Evolutionary conservation across 2,797 vertebrate genomes (phyloP).

Genomic region (Mus caroli): DNA sequence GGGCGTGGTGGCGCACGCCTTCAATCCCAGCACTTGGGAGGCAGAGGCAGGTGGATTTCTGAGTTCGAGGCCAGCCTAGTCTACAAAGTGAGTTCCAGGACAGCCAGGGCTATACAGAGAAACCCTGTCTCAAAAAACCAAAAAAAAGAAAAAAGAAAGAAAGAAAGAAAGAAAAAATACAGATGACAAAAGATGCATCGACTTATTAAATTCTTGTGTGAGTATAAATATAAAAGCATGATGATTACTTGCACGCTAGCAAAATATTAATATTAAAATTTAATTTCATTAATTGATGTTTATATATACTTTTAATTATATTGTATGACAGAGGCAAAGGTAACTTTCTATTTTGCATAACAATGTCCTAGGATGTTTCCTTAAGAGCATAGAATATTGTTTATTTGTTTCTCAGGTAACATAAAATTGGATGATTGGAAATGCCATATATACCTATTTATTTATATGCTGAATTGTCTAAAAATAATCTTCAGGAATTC

Average conservation of each 20-base stretch:
- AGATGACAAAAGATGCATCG: neutral
- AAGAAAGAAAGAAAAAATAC: neutral
- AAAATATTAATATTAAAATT: constrained; percentile 13
- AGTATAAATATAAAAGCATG: neutral
- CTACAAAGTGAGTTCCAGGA: no score
- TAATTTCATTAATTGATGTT: neutral
- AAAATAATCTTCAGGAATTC: neutral
- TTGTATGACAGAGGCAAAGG: neutral
- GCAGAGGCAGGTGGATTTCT: no score
- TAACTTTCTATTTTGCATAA: neutral
- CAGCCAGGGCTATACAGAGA: no score
- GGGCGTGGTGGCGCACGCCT: no score
- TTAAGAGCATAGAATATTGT: neutral
- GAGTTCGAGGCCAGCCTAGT: no score
- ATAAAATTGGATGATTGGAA: neutral
- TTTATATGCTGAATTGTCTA: neutral
- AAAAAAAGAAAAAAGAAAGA: no score
- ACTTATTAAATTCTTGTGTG: neutral
- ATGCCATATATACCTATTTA: neutral
- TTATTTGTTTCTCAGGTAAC: neutral
- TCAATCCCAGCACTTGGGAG: no score
- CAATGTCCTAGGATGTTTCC: neutral
- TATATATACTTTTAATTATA: neutral
- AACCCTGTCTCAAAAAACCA: no score
- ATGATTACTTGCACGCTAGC: neutral